Evolutionary conservation across 92 coral and sea anemone genomes (phyloP).

Genomic region (Heteractis magnifica): DNA sequence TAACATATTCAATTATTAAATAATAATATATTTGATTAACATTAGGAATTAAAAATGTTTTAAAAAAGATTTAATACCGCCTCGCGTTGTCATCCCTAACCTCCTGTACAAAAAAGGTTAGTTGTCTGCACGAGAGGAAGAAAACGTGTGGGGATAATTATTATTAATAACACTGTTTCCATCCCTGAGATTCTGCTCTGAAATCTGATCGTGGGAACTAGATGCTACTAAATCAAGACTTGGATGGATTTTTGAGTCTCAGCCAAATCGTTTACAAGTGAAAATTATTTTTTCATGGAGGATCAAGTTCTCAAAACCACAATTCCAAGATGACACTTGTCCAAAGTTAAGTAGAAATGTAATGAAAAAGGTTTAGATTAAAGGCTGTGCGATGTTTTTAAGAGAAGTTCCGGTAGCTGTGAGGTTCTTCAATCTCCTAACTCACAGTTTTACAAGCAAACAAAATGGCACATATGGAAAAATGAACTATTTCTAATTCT

Average conservation of each 20-base stretch:
- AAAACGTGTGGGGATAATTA: background rate
- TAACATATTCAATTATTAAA: too few relatives aligned
- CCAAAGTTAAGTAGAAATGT: background rate
- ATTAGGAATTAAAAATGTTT: too few relatives aligned
- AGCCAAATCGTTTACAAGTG: too few relatives aligned
- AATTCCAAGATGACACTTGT: background rate
- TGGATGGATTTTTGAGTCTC: background rate
- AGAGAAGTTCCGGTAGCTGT: background rate
- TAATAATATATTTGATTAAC: too few relatives aligned
- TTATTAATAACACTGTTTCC: background rate
- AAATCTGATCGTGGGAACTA: background rate
- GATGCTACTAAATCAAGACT: background rate
- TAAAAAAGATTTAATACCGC: too few relatives aligned
- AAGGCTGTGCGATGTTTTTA: background rate
- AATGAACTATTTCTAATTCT: background rate
- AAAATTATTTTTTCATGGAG: too few relatives aligned
- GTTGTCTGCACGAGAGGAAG: background rate
- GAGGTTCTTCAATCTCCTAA: background rate
- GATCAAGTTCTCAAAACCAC: background rate
- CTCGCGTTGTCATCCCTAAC: too few relatives aligned
- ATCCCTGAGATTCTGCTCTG: background rate
- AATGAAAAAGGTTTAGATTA: background rate
- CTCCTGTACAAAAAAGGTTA: background rate
- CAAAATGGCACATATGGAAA: background rate
- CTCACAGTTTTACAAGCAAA: background rate